Conservation (phyloP, 2,797 vertebrate genomes). For the Pantherophis vulpinus region DNA sequence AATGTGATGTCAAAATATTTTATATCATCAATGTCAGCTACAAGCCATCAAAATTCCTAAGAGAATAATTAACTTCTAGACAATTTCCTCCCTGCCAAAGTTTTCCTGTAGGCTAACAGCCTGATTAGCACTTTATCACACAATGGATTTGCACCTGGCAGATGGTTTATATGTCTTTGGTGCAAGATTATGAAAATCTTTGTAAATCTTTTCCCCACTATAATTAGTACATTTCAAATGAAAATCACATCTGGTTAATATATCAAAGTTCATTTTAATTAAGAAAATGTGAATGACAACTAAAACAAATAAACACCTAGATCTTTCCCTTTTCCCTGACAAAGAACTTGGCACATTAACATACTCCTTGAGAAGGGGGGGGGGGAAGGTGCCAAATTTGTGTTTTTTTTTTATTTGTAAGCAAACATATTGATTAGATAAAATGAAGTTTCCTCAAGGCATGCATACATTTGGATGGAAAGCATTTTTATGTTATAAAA, state of each 20-base stretch:
- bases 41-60: slow-evolving; percentile 14
- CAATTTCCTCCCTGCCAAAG: background rate
- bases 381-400: background rate
- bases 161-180: background rate
- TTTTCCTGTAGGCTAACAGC: background rate
- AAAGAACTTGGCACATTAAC: background rate
- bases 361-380: background rate
- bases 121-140: background rate
- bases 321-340: background rate
- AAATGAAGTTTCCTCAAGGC: slow-evolving; percentile 23
- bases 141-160: background rate
- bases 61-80: slow-evolving; percentile 23
- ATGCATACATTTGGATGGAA: background rate
- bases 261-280: slow-evolving; percentile 31
- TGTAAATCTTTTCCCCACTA: slow-evolving; percentile 31
- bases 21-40: slow-evolving; percentile 11
- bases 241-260: slow-evolving; percentile 44
- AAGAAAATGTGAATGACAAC: slow-evolving; percentile 32
- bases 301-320: slow-evolving; percentile 18
- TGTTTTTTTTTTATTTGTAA: slow-evolving; percentile 3
- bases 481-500: background rate
- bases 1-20: slow-evolving; percentile 11
- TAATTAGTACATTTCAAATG: slow-evolving; percentile 42
- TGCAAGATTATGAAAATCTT: background rate
- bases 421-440: slow-evolving; percentile 26